Percentiles rank a stretch among this genome's conserved stretches.
phyloP scores from a whole-genome alignment of 2,113 vertebrate genomes.

The Mormyrus iriodes region DNA sequence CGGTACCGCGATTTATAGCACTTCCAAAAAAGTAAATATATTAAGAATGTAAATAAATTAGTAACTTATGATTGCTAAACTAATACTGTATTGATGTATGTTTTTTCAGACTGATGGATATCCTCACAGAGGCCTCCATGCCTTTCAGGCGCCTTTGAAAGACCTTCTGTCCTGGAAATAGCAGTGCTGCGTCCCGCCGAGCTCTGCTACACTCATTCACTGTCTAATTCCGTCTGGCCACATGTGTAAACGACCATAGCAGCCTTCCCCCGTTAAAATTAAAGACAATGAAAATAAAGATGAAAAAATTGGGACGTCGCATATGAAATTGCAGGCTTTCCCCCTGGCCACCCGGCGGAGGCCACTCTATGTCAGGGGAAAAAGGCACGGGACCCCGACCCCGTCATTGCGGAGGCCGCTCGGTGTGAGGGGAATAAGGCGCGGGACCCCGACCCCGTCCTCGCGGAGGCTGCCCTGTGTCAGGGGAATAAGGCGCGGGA shows the following conservation, averaged over 20 bases:
- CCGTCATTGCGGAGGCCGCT: too few species aligned
- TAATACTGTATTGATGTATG: conserved; percentile 51
- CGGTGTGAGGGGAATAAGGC: too few species aligned
- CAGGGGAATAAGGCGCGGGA: too few species aligned
- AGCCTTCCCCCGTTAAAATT: background rate
- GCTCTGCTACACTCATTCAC: background rate
- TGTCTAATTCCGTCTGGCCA: conserved; percentile 3
- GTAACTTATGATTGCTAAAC: conserved; percentile 37
- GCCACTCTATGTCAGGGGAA: too few species aligned
- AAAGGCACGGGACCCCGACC: background rate
- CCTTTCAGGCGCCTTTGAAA: conserved; percentile 24
- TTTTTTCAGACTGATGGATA: conserved; percentile 43
- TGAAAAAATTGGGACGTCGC: background rate
- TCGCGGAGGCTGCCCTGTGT: too few species aligned
- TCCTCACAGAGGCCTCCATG: conserved; percentile 18
- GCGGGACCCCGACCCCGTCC: too few species aligned
- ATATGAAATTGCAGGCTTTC: conserved; percentile 5
- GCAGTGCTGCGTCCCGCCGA: background rate
- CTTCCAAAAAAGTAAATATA: conserved; percentile 43
- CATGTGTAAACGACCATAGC: conserved; percentile 10
- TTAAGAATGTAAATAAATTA: conserved; percentile 60
- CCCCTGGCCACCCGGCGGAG: background rate
- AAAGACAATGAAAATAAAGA: background rate
- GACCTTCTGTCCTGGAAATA: conserved; percentile 16
- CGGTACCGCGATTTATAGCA: conserved; percentile 50